Evolutionary conservation across 37 sponge, comb jelly and placozoan genomes (phyloP), one percentile per base, ranked within the genome.

Genomic region (Hormiphora californensis): DNA sequence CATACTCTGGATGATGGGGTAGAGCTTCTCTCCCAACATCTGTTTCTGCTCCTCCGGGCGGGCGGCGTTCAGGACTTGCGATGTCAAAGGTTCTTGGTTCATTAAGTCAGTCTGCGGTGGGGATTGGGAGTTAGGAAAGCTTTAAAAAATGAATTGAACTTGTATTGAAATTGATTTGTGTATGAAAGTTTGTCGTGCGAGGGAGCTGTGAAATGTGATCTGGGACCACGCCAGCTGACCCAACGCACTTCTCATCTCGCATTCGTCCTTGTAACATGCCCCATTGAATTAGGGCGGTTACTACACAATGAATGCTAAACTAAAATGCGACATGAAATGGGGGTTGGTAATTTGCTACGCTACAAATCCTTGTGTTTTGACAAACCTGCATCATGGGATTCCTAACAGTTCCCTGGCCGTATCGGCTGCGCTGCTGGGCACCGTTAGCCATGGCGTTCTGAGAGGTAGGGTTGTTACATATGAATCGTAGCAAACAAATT

Each of bases 41-140:
- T 97, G 98, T 54, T 97, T 97, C 92, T 94, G 95, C 37, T 97
- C 89, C 65, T 92, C 86, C 0, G 95, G 92, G n/a, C 65, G 86
- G 43, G 92, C 88, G 11, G 61, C 57, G 31, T 91, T 36, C 39
- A 97, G 88, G 0, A 69, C 67, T 15, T 69, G 41, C 21, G 39
- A n/a, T 22, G 21, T 73, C 36, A 73, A 46, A 2, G 81, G 81
- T 28, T 73, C 81, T 28, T 73, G 32, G 81, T 33, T 33, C 81
- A 73, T 73, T 28, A 73, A 25, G 28, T 73, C 81, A 17, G 36
- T 15, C 81, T 73, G 81, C 27, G 44, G n/a, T 1, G 81, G 68
- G 34, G 4, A 39, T 7, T 23, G 25, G 25, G 63, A 49, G 9
- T 49, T 17, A 17, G 15, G 53, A 49, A 8, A 59, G n/a, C n/a